Evolutionary conservation across 2,888 invertebrate genomes (phyloP).

Genomic region (Drosophila buzzatii): DNA sequence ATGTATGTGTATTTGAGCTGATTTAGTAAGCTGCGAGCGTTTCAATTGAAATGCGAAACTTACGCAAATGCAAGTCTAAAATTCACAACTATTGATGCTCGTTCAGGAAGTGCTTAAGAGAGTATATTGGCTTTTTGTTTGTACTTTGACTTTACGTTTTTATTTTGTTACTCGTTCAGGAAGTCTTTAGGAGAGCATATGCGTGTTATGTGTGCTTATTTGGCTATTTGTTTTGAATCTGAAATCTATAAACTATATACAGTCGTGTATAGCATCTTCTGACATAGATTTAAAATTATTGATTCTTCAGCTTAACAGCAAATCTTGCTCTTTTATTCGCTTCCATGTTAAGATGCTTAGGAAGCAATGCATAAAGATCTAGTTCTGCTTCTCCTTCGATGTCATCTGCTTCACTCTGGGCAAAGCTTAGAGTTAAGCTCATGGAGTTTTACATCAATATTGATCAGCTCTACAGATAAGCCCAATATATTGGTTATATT

Average conservation of each 20-base stretch:
- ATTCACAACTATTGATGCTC: constrained; percentile 25
- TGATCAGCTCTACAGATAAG: too few species aligned
- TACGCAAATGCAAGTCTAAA: constrained; percentile 46
- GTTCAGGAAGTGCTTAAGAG: constrained; percentile 1
- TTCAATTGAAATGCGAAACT: constrained; percentile 63
- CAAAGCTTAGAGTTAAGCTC: neutral
- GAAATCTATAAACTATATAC: neutral
- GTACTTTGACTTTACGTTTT: neutral
- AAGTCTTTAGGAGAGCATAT: neutral
- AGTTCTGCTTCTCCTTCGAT: too few species aligned
- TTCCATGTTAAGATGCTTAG: too few species aligned
- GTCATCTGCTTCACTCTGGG: too few species aligned
- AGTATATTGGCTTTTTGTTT: constrained; percentile 5
- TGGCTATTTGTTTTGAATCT: neutral
- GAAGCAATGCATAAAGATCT: too few species aligned
- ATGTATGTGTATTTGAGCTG: constrained; percentile 10
- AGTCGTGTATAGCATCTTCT: too few species aligned
- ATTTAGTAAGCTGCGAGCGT: constrained; percentile 57
- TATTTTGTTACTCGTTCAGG: neutral
- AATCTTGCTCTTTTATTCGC: too few species aligned
- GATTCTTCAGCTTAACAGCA: too few species aligned
- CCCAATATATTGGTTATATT: too few species aligned
- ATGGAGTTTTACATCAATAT: neutral
- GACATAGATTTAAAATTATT: too few species aligned
- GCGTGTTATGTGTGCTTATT: neutral